Conservation (phyloP, 2,113 vertebrate genomes). For the Bambusicola thoracicus region DNA sequence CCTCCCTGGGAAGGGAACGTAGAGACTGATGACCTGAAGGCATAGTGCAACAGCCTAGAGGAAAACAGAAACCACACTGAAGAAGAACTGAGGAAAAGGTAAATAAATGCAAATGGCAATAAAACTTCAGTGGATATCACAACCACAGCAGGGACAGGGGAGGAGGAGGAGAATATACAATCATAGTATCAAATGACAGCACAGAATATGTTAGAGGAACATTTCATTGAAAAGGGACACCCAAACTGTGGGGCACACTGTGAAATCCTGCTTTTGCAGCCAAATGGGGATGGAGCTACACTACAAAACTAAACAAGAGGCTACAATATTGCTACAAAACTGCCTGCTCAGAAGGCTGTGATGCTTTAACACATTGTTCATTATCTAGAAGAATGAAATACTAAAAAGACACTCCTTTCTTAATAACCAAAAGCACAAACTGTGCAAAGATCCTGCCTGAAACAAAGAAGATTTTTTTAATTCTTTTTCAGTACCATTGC, state of each 20-base stretch:
- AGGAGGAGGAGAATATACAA: not conserved
- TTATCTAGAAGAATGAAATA: not conserved
- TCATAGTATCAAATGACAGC: not conserved
- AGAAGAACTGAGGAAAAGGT: not conserved
- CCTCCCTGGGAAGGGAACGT: conserved; percentile 1
- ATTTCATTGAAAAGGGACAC: not conserved
- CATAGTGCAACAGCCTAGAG: not conserved
- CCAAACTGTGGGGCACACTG: not conserved
- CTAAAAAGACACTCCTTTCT: not conserved
- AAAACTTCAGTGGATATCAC: not conserved
- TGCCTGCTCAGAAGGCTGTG: not conserved
- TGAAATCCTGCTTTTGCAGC: not conserved
- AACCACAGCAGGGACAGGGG: not conserved
- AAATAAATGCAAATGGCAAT: not conserved
- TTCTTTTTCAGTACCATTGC: not conserved
- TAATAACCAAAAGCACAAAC: not conserved
- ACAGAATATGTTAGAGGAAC: not conserved
- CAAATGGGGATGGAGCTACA: not conserved
- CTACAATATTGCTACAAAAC: not conserved
- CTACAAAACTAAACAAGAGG: not conserved
- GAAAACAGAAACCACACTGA: not conserved
- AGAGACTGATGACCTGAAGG: conserved; percentile 24
- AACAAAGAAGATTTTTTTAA: not conserved
- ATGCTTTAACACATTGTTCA: not conserved
- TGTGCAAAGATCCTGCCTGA: not conserved